Evolutionary conservation across 2,113 vertebrate species (phyloP), one percentile per base, ranked within the genome.

Genomic region (Zosterops japonicus): DNA sequence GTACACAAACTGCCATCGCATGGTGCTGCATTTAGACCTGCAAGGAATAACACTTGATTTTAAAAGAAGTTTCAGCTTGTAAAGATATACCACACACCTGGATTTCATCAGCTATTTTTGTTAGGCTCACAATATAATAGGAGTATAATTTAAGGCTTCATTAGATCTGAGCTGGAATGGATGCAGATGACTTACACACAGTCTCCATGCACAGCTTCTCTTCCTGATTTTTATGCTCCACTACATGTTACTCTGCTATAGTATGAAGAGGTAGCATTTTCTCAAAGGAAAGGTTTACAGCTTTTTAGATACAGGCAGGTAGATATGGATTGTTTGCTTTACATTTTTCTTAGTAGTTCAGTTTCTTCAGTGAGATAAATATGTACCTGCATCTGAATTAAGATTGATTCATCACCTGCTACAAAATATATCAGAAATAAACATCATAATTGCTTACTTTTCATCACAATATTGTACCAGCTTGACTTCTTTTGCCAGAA

Each of bases 391-490:
- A 57, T 21, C n/a, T 76, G 49, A 89, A 89, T 92, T 90, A 83
- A 83, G 52, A 90, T 55, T 87, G 44, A 83, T 87, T 83, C 55
- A 67, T 78, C 18, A n/a, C 27, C 94, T 2, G 4, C 53, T 89
- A 63, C 28, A 65, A 95, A 95, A 92, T 80, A 89, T 65, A 76
- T 85, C 41, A 67, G 80, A 89, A 96, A 72, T 76, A 83, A 92
- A 83, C 84, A 85, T 71, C 46, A 14, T 91, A 91, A 76, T 90
- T 75, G 16, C 24, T 91, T 95, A 59, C 55, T 78, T 89, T 95
- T 96, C 65, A 93, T 94, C 76, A 85, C 67, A 90, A 72, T 96
- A 92, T 87, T 93, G 59, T 78, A 94, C 19, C n/a, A 88, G n/a
- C 44, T 93, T 93, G 77, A 90, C 39, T 52, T 35, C 13, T 80